Conservation (phyloP, 1,140 invertebrate genomes). For the Anastrepha obliqua region DNA sequence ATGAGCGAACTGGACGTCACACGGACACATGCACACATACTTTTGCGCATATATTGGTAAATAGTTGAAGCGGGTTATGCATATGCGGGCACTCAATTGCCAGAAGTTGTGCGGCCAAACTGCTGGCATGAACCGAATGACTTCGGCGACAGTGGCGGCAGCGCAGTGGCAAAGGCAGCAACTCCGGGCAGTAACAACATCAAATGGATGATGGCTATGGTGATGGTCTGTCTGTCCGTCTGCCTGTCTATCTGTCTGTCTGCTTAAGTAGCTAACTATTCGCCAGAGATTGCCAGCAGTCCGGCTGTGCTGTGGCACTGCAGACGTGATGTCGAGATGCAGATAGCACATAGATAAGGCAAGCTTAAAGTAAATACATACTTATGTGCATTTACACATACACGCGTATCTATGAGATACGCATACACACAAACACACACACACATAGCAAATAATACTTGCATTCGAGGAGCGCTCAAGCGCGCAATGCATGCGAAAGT, state of each 20-base stretch:
- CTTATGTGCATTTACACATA: too few species aligned
- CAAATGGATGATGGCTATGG: neutral
- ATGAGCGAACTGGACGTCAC: neutral
- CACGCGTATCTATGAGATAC: too few species aligned
- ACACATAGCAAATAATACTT: neutral
- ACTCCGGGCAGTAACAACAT: neutral
- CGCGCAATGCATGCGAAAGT: neutral
- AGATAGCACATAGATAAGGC: conserved; percentile 34
- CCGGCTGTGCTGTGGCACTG: neutral
- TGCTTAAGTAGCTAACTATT: neutral
- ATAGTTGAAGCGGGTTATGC: neutral
- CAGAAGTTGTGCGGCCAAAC: neutral
- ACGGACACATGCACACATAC: neutral
- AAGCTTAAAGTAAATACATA: conserved; percentile 37
- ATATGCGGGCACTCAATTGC: conserved; percentile 28
- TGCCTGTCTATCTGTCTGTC: neutral
- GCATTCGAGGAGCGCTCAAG: neutral
- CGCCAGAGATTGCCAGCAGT: neutral
- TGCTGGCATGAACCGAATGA: neutral
- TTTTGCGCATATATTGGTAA: neutral
- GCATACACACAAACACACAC: too few species aligned
- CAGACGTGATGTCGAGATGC: conserved; percentile 29
- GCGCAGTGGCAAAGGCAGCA: neutral
- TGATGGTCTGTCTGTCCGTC: neutral
- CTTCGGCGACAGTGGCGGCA: neutral